These are phyloP conservation scores for Stercorarius parasiticus DNA, from an alignment of 2,113 vertebrate species.

Conservation along the genomic window DNA sequence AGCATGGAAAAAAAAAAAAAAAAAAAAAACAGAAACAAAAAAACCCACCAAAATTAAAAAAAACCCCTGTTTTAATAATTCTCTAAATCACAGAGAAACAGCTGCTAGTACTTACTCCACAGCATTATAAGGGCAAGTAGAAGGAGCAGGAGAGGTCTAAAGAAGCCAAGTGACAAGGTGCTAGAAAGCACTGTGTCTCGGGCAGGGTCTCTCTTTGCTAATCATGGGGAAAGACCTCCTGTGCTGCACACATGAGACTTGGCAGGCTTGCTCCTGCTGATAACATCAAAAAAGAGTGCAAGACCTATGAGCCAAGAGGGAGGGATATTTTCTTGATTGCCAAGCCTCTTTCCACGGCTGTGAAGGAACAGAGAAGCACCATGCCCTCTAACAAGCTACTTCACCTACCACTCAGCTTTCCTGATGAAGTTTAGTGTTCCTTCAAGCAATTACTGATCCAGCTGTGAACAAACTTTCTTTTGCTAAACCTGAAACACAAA, in stretches of 20 bases:
- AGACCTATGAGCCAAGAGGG: not conserved
- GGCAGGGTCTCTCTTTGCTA: not conserved
- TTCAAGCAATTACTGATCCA: not conserved
- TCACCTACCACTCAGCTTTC: not conserved
- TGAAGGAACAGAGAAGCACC: not conserved
- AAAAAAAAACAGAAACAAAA: not conserved
- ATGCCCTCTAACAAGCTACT: not conserved
- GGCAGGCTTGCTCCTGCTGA: not conserved
- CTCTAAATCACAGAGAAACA: not conserved
- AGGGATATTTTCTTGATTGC: not conserved
- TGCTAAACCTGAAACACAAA: not conserved
- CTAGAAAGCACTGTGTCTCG: not conserved
- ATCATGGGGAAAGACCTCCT: not conserved
- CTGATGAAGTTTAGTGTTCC: not conserved
- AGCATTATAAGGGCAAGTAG: not conserved
- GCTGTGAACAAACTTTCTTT: not conserved
- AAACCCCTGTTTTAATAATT: not conserved
- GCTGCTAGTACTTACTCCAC: not conserved
- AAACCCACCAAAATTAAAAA: too few species aligned
- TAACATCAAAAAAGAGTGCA: fast-evolving
- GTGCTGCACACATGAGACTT: not conserved
- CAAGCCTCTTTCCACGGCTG: not conserved
- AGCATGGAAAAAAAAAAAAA: not conserved
- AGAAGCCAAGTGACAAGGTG: not conserved
- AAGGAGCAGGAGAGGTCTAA: not conserved